Percentiles rank a stretch among this genome's conserved stretches.
Evolutionary conservation across 2,888 invertebrate species (phyloP).

Genomic region (Yponomeuta cagnagella): DNA sequence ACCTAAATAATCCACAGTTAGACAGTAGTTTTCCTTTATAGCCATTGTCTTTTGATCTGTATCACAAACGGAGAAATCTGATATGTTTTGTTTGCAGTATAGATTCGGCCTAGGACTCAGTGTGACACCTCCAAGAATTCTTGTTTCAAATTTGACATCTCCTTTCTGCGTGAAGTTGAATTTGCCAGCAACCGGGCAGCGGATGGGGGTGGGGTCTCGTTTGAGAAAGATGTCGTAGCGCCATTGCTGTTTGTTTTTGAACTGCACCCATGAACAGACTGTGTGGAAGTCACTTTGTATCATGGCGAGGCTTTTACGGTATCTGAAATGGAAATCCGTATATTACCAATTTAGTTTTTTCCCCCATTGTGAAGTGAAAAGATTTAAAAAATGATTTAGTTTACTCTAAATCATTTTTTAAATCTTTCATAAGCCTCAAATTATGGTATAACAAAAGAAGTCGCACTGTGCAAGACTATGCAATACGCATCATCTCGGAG

Average conservation of each 20-base stretch:
- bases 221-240: slow-evolving; percentile 90
- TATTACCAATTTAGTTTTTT: background rate
- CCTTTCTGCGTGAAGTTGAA: slow-evolving; percentile 95
- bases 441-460: too few species aligned
- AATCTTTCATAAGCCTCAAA: too few species aligned
- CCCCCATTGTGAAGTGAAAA: background rate
- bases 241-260: slow-evolving; percentile 89
- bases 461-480: too few species aligned
- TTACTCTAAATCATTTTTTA: too few species aligned
- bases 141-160: slow-evolving; percentile 92
- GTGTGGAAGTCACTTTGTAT: slow-evolving; percentile 94
- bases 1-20: slow-evolving; percentile 96
- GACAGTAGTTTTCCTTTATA: slow-evolving; percentile 96
- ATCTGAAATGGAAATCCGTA: slow-evolving; percentile 67
- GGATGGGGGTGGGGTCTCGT: slow-evolving; percentile 92
- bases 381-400: too few species aligned
- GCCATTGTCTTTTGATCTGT: slow-evolving; percentile 95
- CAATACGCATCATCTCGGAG: too few species aligned
- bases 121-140: slow-evolving; percentile 97
- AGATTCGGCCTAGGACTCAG: slow-evolving; percentile 94
- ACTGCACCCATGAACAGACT: slow-evolving; percentile 96
- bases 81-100: slow-evolving; percentile 94
- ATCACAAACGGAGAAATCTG: slow-evolving; percentile 97
- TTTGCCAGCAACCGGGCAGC: slow-evolving; percentile 97
- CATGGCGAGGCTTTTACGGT: slow-evolving; percentile 89